Percentiles rank a stretch among this genome's conserved stretches.
Evolutionary conservation across 37 sponge, comb jelly and placozoan species (phyloP).

Genomic region (Halichondria panicea): DNA sequence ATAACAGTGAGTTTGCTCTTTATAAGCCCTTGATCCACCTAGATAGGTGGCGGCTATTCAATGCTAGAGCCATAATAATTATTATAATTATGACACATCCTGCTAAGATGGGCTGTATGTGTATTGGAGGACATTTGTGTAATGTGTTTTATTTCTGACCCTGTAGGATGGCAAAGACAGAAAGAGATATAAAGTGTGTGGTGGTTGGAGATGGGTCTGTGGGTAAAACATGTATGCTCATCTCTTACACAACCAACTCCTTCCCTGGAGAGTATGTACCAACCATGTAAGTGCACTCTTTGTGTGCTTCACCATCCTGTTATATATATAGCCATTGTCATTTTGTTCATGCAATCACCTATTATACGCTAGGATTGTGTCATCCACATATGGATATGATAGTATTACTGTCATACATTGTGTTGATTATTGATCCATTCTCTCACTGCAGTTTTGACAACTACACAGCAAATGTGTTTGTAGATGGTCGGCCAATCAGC

Average conservation of each 20-base stretch:
- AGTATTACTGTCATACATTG: too few relatives aligned
- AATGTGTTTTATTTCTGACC: background rate
- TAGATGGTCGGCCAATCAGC: slow-evolving; percentile 81
- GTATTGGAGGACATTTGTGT: background rate
- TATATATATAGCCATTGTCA: background rate
- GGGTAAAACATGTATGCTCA: slow-evolving; percentile 90
- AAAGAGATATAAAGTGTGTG: slow-evolving; percentile 87
- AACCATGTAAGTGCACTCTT: slow-evolving; percentile 73
- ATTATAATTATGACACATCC: too few relatives aligned
- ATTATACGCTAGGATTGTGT: background rate
- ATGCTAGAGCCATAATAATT: too few relatives aligned
- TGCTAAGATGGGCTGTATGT: too few relatives aligned
- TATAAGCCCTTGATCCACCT: too few relatives aligned
- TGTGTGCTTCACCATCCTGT: too few relatives aligned
- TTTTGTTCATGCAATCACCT: background rate
- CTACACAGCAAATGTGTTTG: slow-evolving; percentile 91
- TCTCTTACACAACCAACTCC: slow-evolving; percentile 92
- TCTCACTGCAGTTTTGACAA: slow-evolving; percentile 90
- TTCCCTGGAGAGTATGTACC: slow-evolving; percentile 94
- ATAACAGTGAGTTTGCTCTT: too few relatives aligned
- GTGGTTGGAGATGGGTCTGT: slow-evolving; percentile 89
- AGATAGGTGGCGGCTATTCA: too few relatives aligned
- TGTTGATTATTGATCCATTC: too few relatives aligned
- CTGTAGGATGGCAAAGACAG: slow-evolving; percentile 72
- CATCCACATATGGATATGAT: too few relatives aligned